Percentiles rank a stretch among this genome's conserved stretches.
These are phyloP conservation scores for Danionella dracula DNA, from an alignment of 2,797 vertebrate species.

Conservation along the genomic window DNA sequence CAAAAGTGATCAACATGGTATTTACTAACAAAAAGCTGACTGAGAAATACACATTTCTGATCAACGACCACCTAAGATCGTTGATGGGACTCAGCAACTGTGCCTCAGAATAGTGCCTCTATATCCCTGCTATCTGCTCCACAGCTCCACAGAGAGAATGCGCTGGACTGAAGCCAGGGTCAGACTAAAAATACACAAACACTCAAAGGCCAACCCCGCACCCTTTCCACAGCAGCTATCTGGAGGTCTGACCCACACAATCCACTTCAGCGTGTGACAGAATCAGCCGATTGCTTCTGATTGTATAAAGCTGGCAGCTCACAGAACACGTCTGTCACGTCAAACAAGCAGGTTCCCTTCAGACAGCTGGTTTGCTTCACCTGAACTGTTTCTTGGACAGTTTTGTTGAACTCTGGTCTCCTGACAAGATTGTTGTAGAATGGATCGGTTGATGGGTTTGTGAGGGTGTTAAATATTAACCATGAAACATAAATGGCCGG, in stretches of 20 bases:
- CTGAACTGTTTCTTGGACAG: neutral
- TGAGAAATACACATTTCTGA: no score
- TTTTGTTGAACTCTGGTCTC: neutral
- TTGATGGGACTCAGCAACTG: neutral
- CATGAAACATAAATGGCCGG: neutral
- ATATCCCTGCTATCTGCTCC: slow-evolving; percentile 11
- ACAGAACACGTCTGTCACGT: slow-evolving; percentile 26
- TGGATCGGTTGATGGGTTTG: neutral
- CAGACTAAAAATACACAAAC: slow-evolving; percentile 46
- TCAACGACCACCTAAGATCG: neutral
- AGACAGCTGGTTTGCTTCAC: neutral
- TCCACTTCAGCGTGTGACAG: slow-evolving; percentile 21
- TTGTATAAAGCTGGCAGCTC: no score
- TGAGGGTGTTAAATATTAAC: slow-evolving; percentile 43
- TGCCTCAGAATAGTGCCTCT: neutral
- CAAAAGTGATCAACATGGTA: no score
- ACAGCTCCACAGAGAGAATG: slow-evolving; percentile 33
- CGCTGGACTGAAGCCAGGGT: slow-evolving; percentile 31
- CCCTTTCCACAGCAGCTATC: slow-evolving; percentile 44
- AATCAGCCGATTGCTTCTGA: slow-evolving; percentile 29
- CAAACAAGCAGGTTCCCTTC: neutral
- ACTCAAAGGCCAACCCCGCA: slow-evolving; percentile 37
- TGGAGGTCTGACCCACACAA: slow-evolving; percentile 21
- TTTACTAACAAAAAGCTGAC: no score
- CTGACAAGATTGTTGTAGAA: neutral